Conservation (phyloP, 2,888 invertebrate genomes). For the Lottia gigantea region DNA sequence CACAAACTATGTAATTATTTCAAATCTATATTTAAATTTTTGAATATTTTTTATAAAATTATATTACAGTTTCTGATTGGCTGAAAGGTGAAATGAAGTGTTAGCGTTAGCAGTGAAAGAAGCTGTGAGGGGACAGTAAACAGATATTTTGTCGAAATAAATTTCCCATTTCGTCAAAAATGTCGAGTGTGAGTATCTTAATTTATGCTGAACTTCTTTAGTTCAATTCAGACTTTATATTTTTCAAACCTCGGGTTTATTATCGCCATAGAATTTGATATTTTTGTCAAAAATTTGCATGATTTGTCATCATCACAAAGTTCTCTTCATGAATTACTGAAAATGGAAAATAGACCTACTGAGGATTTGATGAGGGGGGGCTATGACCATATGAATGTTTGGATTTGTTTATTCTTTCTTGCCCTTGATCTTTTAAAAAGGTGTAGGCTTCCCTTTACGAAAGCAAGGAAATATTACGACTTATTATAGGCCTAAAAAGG, state of each 20-base stretch:
- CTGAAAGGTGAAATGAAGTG: not conserved
- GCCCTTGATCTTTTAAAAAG: too few relatives aligned
- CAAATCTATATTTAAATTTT: not conserved
- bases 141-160: not conserved
- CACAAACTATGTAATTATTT: too few relatives aligned
- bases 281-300: too few relatives aligned
- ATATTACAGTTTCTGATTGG: not conserved
- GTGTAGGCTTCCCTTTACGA: not conserved
- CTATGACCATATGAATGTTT: not conserved
- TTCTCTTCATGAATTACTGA: not conserved
- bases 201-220: too few relatives aligned
- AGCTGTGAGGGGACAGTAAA: not conserved
- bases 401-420: too few relatives aligned
- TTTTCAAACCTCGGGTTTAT: too few relatives aligned
- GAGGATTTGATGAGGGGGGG: too few relatives aligned
- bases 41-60: slow-evolving; percentile 1
- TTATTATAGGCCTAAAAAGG: too few relatives aligned
- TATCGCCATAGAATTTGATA: too few relatives aligned
- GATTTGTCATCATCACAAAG: too few relatives aligned
- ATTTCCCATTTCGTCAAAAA: slow-evolving; percentile 17
- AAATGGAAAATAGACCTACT: not conserved
- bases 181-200: slow-evolving; percentile 36
- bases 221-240: too few relatives aligned
- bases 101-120: slow-evolving; percentile 9
- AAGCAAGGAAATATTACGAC: too few relatives aligned